Base-by-base conservation (phyloP, 2,888 invertebrate species). In the Conchocele bisecta region DNA sequence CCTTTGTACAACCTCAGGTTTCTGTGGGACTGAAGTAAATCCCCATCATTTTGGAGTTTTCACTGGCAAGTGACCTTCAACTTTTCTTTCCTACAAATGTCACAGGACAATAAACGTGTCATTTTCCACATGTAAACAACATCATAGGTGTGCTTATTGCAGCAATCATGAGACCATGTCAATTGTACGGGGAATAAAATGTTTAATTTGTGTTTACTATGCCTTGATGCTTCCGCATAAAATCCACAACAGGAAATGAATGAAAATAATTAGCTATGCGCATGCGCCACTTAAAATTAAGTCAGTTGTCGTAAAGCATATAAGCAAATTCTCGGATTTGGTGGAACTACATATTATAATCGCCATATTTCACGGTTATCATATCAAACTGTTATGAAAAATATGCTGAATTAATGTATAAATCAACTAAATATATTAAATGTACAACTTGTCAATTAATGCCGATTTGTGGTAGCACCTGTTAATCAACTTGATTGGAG, bases 231-330 rank as follows among this genome's bases (percentile, higher is more conserved):
- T 83, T 83, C 83, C 83, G 83, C 80, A 81, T 75, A 75, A 73
- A 73, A 75, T 76, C 74, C 67, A 75, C 68, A 75, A 83, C 83
- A 78, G 83, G 81, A 83, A 83, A 75, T 80, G 70, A 67, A 63
- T 57, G 59, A 39, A 42, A 67, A 59, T 31, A 37, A 33, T 59
- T n/a, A n/a, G n/a, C n/a, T 67, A 24, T 57, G 70, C 79, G 81
- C 81, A 80, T 81, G 81, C 79, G 74, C 51, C 59, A 42, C 17
- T 6, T 63, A 24, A 37, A n/a, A n/a, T n/a, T n/a, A n/a, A n/a
- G n/a, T n/a, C n/a, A n/a, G n/a, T n/a, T 39, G 56, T 56, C 48
- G 48, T 37, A 61, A 61, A 66, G 42, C 37, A 41, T 7, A 20
- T 20, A 41, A 20, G 6, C 6, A 41, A 20, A 20, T 41, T 20